A percentile compares a stretch with the other conserved stretches of the same genome.
Conservation (phyloP, 1,140 invertebrate species). For the Diachasmimorpha longicaudata region DNA sequence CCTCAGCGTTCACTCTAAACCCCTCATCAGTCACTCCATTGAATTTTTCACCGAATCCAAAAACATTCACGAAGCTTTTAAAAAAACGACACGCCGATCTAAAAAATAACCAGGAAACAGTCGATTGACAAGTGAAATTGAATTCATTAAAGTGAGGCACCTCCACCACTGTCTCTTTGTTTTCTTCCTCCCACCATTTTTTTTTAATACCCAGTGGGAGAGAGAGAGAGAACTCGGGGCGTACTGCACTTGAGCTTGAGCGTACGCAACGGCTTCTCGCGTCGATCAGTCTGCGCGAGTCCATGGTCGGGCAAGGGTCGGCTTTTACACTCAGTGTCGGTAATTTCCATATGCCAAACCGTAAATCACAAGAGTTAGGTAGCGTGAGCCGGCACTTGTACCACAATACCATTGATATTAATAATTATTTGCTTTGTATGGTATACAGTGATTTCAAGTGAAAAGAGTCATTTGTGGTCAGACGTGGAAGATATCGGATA, state of each 20-base stretch:
- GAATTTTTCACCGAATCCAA: too few relatives aligned
- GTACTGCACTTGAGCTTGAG: conserved; percentile 25
- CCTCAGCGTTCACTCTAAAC: too few relatives aligned
- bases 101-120: neutral
- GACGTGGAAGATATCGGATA: neutral
- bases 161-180: neutral
- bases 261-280: conserved; percentile 21
- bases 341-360: neutral
- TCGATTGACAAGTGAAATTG: conserved; percentile 13
- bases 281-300: conserved; percentile 47
- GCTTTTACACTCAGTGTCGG: neutral
- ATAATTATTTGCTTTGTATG: neutral
- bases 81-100: neutral
- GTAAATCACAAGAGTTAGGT: neutral
- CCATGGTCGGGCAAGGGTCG: conserved; percentile 34
- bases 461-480: neutral
- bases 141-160: neutral
- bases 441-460: neutral
- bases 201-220: neutral
- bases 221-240: neutral
- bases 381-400: neutral
- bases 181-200: neutral
- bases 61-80: neutral
- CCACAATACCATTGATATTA: neutral
- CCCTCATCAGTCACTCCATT: too few relatives aligned